Base-by-base conservation (phyloP, 2,888 invertebrate genomes). In the Spodoptera littoralis region DNA sequence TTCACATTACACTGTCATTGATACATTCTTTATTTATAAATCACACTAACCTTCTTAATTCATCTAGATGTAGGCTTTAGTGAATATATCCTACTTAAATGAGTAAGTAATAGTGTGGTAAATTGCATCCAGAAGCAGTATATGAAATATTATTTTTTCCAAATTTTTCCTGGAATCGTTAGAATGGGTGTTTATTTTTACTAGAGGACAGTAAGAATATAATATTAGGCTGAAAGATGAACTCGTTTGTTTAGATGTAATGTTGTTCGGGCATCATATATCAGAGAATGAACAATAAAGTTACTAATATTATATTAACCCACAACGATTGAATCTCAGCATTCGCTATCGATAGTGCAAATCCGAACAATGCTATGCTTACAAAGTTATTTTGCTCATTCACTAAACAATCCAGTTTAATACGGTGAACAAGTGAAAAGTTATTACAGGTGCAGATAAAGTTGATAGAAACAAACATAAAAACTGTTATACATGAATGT, bases 271-370 rank as follows among this genome's bases (percentile, higher is more conserved):
- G 36, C 36, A 44, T 65, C 45, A n/a, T n/a, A n/a, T 13, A 47
- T 65, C 44, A 70, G 64, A 4, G 24, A 45, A n/a, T 42, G 22
- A 11, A 57, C 42, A 64, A 70, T 69, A 74, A 70, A 22, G 42
- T 53, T 49, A 64, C 64, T 56, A 73, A 73, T 74, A 64, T 68
- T 58, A 73, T 73, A 76, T 73, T 73, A 67, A 76, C 73, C 77
- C 53, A 73, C 56, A 64, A 52, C 53, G 73, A 74, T 76, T 45
- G 44, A 73, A 73, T 73, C 76, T 65, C 49, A 30, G 66, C 53
- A 60, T 54, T 60, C 60, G 59, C 73, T 73, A 68, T 74, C 77
- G 69, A 73, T 60, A 54, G 77, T 60, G 69, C 59, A 61, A 72
- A 45, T 53, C 64, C 53, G 73, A 74, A 77, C 77, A 73, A 73